Conservation (phyloP, 2,888 invertebrate genomes). For the Reticulitermes lucifugus region DNA sequence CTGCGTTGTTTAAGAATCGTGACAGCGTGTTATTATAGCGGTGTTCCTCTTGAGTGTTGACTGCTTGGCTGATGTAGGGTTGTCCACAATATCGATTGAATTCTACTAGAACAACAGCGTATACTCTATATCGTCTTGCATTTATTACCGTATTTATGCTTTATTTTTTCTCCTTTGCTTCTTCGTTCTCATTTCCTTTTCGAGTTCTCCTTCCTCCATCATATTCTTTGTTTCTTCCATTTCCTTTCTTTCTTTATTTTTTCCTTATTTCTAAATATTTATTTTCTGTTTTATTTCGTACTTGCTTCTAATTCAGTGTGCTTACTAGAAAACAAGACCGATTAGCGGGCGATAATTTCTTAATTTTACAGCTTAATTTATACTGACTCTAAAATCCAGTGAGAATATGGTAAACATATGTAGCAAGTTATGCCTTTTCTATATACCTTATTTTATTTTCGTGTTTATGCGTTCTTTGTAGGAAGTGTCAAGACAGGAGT, state of each 20-base stretch:
- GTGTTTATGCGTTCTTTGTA: no score
- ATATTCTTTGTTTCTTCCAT: not conserved
- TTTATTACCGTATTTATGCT: no score
- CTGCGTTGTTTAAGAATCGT: not conserved
- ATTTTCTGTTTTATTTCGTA: not conserved
- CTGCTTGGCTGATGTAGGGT: not conserved
- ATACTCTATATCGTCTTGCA: not conserved
- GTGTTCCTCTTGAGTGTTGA: not conserved
- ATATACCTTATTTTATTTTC: no score
- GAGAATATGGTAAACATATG: no score
- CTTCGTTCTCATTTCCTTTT: not conserved
- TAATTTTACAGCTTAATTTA: no score
- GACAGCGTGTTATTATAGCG: slow-evolving; percentile 31
- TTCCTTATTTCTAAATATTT: not conserved
- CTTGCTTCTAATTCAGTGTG: no score
- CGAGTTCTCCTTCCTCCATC: not conserved
- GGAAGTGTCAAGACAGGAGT: no score
- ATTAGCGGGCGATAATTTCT: no score
- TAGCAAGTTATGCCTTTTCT: no score
- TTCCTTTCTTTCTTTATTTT: not conserved
- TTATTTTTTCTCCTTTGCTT: no score
- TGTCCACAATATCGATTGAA: not conserved
- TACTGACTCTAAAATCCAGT: no score
- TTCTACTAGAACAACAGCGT: not conserved
- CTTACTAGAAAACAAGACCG: no score